phyloP scores from a whole-genome alignment of 64 coral and sea anemone genomes.

The Montipora cactus region DNA sequence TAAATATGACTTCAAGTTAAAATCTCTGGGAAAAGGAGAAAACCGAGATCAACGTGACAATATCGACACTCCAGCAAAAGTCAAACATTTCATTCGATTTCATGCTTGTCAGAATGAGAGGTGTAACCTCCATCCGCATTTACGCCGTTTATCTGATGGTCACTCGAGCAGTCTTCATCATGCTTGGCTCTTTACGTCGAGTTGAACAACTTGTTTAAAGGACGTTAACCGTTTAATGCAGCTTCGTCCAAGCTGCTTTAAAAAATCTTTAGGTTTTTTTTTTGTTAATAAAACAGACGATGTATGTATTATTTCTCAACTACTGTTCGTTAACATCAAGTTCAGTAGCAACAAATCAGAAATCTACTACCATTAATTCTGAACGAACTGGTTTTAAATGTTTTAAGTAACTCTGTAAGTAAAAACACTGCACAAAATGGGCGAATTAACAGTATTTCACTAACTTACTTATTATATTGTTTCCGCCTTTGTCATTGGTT shows the following conservation, averaged over 20 bases:
- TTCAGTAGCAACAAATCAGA: not conserved
- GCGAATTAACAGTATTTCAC: not conserved
- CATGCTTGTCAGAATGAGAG: not conserved
- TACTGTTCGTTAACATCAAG: not conserved
- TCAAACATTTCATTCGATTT: not conserved
- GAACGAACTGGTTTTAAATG: not conserved
- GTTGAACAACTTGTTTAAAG: too few relatives aligned
- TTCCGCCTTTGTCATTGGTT: not conserved
- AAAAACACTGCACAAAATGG: not conserved
- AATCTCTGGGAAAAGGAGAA: not conserved
- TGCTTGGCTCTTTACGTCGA: not conserved
- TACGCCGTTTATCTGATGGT: not conserved
- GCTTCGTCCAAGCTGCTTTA: not conserved
- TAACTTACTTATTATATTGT: not conserved
- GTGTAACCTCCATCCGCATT: not conserved
- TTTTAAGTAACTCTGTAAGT: not conserved
- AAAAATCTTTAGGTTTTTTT: not conserved
- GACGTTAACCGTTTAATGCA: not conserved
- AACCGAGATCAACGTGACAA: not conserved
- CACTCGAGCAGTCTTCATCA: not conserved
- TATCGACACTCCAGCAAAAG: not conserved
- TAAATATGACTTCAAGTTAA: not conserved
- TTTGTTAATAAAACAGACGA: not conserved
- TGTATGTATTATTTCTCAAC: too few relatives aligned
- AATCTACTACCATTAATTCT: not conserved